Evolutionary conservation across 2,888 invertebrate genomes (phyloP), one percentile per base, ranked within the genome.

Genomic region (Coelinius sp.): DNA sequence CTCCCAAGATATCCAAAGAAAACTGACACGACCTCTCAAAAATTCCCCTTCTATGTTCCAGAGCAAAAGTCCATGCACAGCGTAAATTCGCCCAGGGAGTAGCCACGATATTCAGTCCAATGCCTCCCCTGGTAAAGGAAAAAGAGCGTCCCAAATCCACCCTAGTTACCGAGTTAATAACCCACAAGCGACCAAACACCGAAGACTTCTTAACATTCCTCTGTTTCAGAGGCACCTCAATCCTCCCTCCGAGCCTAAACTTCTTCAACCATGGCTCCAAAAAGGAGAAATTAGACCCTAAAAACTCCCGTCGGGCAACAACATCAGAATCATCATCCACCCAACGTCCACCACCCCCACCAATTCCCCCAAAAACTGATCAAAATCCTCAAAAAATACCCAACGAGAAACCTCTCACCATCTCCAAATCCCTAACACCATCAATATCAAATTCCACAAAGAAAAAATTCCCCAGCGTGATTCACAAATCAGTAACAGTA

Each of bases 61-160:
- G 94, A 86, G 92, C 93, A 53, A 94, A 94, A 89, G 94, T 95
- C 71, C 94, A 95, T 86, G 95, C 95, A 52, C 95, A 96, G 88
- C 89, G 96, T 75, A 96, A 96, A 88, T 96, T 96, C 90, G 95
- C 95, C 38, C 95, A 95, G 88, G 95, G 94, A 78, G 92, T 92
- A 17, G 91, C 92, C 35, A 87, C 88, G 69, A 88, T 90, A 25
- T 90, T 90, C 75, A 91, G 90, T 82, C 90, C 91, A 25, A 87
- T 89, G 14, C 88, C 89, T 69, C 91, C 92, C 25, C 91, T 92
- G 7, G 89, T 91, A 5, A 91, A 92, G 80, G 92, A 92, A 78
- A 90, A 91, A 74, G 91, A 91, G 76, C 89, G 90, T 76, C 82
- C 85, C 49, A 89, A 89, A 74, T 84, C 88, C 63, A 74, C 85